A percentile compares a stretch with the other conserved stretches of the same genome.
Conservation (phyloP, 2,888 invertebrate genomes). For the Leptinotarsa tumamoca region DNA sequence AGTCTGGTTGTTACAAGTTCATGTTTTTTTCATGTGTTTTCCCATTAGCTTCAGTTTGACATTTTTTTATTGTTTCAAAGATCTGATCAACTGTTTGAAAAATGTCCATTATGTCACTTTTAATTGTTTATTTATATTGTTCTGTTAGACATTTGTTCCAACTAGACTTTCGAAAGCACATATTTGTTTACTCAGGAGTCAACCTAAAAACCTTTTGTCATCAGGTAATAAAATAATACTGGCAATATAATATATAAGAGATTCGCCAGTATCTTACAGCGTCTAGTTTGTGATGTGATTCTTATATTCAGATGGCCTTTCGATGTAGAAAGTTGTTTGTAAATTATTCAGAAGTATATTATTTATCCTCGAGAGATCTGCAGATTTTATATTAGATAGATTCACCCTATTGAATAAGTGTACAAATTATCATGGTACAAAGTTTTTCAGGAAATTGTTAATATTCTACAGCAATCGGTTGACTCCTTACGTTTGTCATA, state of each 20-base stretch:
- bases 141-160: neutral
- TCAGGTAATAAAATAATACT: conserved; percentile 48
- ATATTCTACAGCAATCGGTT: conserved; percentile 57
- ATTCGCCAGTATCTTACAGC: conserved; percentile 24
- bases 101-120: neutral
- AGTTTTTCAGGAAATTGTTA: conserved; percentile 63
- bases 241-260: conserved; percentile 44
- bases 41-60: neutral
- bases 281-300: conserved; percentile 23
- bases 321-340: conserved; percentile 55
- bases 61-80: conserved; percentile 23
- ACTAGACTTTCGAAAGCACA: conserved; percentile 55
- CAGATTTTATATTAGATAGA: conserved; percentile 49
- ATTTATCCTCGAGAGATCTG: conserved; percentile 50
- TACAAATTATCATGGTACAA: conserved; percentile 66
- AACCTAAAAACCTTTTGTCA: conserved; percentile 54
- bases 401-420: conserved; percentile 51
- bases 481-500: conserved; percentile 56
- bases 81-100: neutral
- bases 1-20: conserved; percentile 29
- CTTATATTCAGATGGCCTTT: conserved; percentile 52
- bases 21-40: neutral
- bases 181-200: conserved; percentile 62
- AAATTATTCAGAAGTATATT: conserved; percentile 53
- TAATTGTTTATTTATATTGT: neutral